Evolutionary conservation across 2,797 vertebrate genomes (phyloP).

Genomic region (Muraenolepis orangiensis): DNA sequence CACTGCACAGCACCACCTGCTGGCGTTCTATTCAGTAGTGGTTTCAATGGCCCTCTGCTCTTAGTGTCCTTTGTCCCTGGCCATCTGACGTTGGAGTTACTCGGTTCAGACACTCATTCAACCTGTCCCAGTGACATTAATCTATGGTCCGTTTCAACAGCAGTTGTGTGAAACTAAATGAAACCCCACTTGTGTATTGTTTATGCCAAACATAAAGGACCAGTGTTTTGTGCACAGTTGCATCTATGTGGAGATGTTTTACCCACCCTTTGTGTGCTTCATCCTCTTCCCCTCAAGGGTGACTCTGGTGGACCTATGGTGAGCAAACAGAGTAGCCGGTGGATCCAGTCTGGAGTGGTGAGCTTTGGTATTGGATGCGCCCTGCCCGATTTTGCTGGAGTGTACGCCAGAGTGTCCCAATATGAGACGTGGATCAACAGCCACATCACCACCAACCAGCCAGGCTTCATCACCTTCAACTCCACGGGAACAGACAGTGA

Average conservation of each 20-base stretch:
- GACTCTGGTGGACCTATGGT: slow-evolving; percentile 64
- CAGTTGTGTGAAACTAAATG: not conserved
- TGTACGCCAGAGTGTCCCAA: slow-evolving; percentile 57
- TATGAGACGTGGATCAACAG: slow-evolving; percentile 60
- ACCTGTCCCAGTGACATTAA: too few species aligned
- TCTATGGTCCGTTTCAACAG: not conserved
- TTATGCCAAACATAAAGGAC: too few species aligned
- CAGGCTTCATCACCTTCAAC: slow-evolving; percentile 34
- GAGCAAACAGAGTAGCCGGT: slow-evolving; percentile 25
- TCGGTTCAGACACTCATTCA: too few species aligned
- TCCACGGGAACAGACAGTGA: slow-evolving; percentile 55
- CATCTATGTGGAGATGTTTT: not conserved
- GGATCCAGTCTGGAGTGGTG: slow-evolving; percentile 56
- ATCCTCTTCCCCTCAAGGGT: slow-evolving; percentile 33
- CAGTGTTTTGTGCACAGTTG: not conserved
- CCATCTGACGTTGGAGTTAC: too few species aligned
- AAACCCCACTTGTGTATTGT: not conserved
- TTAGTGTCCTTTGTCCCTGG: too few species aligned
- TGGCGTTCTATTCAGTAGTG: too few species aligned
- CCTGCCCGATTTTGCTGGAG: slow-evolving; percentile 15
- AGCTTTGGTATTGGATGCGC: slow-evolving; percentile 54
- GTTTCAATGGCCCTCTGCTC: too few species aligned
- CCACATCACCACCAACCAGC: slow-evolving; percentile 6
- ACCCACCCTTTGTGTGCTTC: not conserved
- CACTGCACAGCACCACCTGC: too few species aligned